Percentiles rank a stretch among this genome's conserved stretches.
These are phyloP conservation scores for Hymenochirus boettgeri DNA, from an alignment of 2,113 vertebrate species.

Conservation along the genomic window DNA sequence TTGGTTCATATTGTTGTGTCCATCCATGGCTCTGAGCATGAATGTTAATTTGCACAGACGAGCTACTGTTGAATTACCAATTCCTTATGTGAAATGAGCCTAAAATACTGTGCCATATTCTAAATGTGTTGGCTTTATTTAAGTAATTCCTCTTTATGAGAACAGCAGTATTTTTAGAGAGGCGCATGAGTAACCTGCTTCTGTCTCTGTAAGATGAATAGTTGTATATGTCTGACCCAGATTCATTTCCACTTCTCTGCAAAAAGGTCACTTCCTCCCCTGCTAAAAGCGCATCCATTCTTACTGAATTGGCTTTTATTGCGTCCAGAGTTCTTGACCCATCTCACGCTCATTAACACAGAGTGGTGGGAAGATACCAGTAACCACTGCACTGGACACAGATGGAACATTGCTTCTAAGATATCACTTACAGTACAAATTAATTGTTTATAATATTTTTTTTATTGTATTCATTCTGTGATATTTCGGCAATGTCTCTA, in stretches of 20 bases:
- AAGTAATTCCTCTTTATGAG: background rate
- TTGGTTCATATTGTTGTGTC: too few species aligned
- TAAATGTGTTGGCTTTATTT: background rate
- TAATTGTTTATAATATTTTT: too few species aligned
- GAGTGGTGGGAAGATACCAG: background rate
- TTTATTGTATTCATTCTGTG: too few species aligned
- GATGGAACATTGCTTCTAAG: too few species aligned
- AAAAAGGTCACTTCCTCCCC: background rate
- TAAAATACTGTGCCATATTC: too few species aligned
- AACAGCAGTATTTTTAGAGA: background rate
- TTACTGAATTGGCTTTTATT: background rate
- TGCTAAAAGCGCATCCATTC: conserved; percentile 28
- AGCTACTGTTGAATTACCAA: too few species aligned
- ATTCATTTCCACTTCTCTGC: conserved; percentile 4
- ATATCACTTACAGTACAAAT: too few species aligned
- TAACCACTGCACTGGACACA: background rate
- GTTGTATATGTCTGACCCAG: background rate
- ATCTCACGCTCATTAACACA: conserved; percentile 24
- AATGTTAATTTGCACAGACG: too few species aligned
- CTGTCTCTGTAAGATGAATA: background rate
- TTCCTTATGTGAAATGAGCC: too few species aligned
- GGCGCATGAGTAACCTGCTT: background rate
- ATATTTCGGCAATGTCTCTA: too few species aligned
- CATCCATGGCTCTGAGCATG: too few species aligned
- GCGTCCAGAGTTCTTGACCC: conserved; percentile 17